phyloP scores from a whole-genome alignment of 2,888 invertebrate genomes.

The Dioctria rufipes region DNA sequence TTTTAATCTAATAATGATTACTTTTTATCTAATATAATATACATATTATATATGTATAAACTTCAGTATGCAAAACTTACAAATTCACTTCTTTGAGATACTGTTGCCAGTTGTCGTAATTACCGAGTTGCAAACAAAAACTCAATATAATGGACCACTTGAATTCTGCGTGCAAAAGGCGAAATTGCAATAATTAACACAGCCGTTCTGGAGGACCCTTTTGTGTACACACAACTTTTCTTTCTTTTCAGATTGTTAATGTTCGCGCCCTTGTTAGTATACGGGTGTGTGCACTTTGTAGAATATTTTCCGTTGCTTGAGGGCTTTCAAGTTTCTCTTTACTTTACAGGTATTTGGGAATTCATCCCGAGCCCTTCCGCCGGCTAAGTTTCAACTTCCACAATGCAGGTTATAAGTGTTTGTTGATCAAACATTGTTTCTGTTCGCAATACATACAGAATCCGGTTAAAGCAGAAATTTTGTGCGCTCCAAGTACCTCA shows the following conservation, averaged over 20 bases:
- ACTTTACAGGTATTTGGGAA: slow-evolving; percentile 1
- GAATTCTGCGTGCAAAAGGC: slow-evolving; percentile 56
- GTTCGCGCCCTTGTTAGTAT: slow-evolving; percentile 17
- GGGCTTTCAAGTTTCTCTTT: slow-evolving; percentile 13
- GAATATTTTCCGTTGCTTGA: slow-evolving; percentile 33
- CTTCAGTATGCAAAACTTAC: too few species aligned
- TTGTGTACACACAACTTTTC: not conserved
- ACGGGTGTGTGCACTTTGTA: slow-evolving; percentile 16
- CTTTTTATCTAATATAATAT: too few species aligned
- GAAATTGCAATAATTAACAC: slow-evolving; percentile 59
- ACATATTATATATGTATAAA: too few species aligned
- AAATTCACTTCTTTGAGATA: too few species aligned
- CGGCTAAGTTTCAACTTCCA: slow-evolving; percentile 27
- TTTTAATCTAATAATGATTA: too few species aligned
- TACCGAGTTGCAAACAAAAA: not conserved
- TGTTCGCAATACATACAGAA: slow-evolving; percentile 23
- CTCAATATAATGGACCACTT: slow-evolving; percentile 49
- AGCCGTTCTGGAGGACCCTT: slow-evolving; percentile 16
- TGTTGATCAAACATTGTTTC: slow-evolving; percentile 59
- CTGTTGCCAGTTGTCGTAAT: not conserved
- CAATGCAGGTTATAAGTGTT: slow-evolving; percentile 57
- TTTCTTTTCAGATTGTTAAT: slow-evolving; percentile 44
- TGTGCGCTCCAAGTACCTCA: slow-evolving; percentile 19
- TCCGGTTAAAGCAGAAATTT: slow-evolving; percentile 30
- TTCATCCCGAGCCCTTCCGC: slow-evolving; percentile 18